Evolutionary conservation across 1,140 invertebrate genomes (phyloP), one percentile per base, ranked within the genome.

Genomic region (Anastatus disparis): DNA sequence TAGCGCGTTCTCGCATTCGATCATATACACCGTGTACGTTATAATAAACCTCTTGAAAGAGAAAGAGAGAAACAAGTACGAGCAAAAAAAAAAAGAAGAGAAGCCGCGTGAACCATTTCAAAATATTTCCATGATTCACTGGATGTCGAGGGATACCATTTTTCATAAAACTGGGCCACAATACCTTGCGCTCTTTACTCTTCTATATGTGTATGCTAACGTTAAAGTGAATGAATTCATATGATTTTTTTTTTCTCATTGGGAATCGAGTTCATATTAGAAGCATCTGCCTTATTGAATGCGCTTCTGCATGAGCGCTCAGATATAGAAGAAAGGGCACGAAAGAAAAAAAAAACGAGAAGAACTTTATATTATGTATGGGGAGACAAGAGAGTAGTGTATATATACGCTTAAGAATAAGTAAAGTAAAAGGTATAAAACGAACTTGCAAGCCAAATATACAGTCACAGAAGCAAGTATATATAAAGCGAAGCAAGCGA

Each of bases 211-310:
- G n/a, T n/a, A n/a, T n/a, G n/a, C n/a, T n/a, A n/a, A n/a, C n/a
- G n/a, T n/a, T n/a, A n/a, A n/a, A n/a, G n/a, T n/a, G n/a, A n/a
- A n/a, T n/a, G n/a, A n/a, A n/a, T n/a, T n/a, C n/a, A n/a, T n/a
- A n/a, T n/a, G n/a, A n/a, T n/a, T n/a, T n/a, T n/a, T n/a, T n/a
- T n/a, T n/a, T n/a, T n/a, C n/a, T n/a, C n/a, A n/a, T n/a, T 58
- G 31, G 12, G 20, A 59, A 65, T 53, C 8, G 20, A 67, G 40
- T 58, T 67, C 81, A 84, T 84, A 84, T 85, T 83, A 83, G 82
- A 63, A 78, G 79, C 83, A 85, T 85, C 83, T 85, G 83, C 79
- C 81, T 80, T 55, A 76, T 78, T 42, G 69, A 73, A 75, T 81
- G 77, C 71, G 79, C 77, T 85, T 84, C 80, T 78, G 74, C 83